A percentile compares a stretch with the other conserved stretches of the same genome.
Evolutionary conservation across 2,113 vertebrate species (phyloP).

Genomic region (Propithecus coquereli): DNA sequence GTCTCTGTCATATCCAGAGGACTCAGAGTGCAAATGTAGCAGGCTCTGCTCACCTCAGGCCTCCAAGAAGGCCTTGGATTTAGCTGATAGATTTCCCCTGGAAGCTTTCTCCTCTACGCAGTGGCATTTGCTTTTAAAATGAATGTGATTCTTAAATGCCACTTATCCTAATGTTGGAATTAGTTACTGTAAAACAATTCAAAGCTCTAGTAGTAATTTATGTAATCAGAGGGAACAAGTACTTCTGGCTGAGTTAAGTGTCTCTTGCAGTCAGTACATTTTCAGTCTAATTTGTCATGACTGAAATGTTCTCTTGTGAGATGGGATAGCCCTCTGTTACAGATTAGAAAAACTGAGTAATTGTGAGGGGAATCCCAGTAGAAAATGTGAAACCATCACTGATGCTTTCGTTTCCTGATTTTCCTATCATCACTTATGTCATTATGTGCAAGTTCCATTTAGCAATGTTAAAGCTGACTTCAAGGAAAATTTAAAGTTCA

Average conservation of each 20-base stretch:
- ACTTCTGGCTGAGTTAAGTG: slow-evolving; percentile 77
- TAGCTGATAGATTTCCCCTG: neutral
- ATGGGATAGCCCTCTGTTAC: slow-evolving; percentile 78
- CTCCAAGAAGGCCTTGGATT: neutral
- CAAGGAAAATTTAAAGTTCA: slow-evolving; percentile 82
- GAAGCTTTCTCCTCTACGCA: neutral
- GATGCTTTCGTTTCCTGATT: slow-evolving; percentile 81
- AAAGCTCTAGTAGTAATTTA: slow-evolving; percentile 47
- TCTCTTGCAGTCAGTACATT: slow-evolving; percentile 77
- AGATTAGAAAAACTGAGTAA: slow-evolving; percentile 81
- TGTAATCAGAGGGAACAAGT: slow-evolving; percentile 73
- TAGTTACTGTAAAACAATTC: slow-evolving; percentile 43
- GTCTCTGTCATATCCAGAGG: neutral
- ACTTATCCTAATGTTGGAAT: slow-evolving; percentile 31
- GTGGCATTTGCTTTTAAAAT: slow-evolving; percentile 35
- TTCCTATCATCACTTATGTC: slow-evolving; percentile 86
- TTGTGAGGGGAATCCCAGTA: slow-evolving; percentile 79
- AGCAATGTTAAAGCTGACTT: slow-evolving; percentile 85
- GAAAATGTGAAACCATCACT: slow-evolving; percentile 81
- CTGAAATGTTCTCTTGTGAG: slow-evolving; percentile 78
- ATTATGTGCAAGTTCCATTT: slow-evolving; percentile 79
- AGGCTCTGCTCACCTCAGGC: neutral
- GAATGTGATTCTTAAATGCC: slow-evolving; percentile 15
- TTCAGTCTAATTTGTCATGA: slow-evolving; percentile 81
- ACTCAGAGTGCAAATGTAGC: neutral